Evolutionary conservation across 2,888 invertebrate genomes (phyloP).

Genomic region (Archaeoteleia sp.): DNA sequence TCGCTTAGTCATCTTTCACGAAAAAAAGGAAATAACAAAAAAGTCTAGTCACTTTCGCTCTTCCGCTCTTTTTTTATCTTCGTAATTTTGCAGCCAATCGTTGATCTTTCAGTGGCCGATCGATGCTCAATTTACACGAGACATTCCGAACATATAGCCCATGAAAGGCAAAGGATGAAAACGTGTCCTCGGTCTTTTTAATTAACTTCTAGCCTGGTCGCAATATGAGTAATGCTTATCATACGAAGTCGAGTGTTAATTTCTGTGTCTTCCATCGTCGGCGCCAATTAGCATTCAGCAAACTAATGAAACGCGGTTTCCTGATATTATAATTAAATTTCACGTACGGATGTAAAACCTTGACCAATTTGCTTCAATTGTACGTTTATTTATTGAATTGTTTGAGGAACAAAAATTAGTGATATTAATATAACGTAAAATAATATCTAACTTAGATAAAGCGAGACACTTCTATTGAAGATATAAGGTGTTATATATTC

Average conservation of each 20-base stretch:
- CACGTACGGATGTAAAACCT: constrained; percentile 7
- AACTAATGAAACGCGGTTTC: constrained; percentile 40
- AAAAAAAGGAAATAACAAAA: constrained; percentile 24
- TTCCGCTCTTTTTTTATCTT: not conserved
- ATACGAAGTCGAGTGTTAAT: constrained; percentile 20
- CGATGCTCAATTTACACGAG: constrained; percentile 13
- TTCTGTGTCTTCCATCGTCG: constrained; percentile 8
- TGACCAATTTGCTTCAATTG: too few species aligned
- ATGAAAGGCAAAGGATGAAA: constrained; percentile 13
- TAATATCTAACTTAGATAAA: too few species aligned
- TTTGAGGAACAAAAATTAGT: too few species aligned
- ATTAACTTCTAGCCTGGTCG: constrained; percentile 17
- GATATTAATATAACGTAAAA: too few species aligned
- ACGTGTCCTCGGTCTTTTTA: constrained; percentile 21
- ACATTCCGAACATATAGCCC: constrained; percentile 25
- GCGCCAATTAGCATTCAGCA: constrained; percentile 18
- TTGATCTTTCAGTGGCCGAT: constrained; percentile 18
- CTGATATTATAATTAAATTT: constrained; percentile 45
- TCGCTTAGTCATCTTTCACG: constrained; percentile 53
- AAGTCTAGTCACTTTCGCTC: constrained; percentile 5
- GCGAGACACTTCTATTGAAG: too few species aligned
- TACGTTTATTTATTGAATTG: too few species aligned
- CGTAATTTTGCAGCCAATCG: constrained; percentile 16
- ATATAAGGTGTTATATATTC: too few species aligned
- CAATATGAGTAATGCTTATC: constrained; percentile 13